Base-by-base conservation (phyloP, 2,797 vertebrate genomes). In the Melanotaenia parkinsoni region DNA sequence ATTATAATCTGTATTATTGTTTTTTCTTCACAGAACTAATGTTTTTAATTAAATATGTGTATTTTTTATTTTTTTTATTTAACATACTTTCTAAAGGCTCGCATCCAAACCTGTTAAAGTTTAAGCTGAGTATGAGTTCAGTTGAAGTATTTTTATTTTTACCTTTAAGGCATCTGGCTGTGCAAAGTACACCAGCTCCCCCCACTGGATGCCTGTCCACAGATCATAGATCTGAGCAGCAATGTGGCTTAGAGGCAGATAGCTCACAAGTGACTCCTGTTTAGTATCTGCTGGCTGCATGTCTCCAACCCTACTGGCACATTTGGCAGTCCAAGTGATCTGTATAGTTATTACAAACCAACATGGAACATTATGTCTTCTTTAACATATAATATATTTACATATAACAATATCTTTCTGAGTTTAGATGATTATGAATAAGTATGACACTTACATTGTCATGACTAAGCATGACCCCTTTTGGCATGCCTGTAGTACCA, bases 391-490 rank as follows among this genome's bases (percentile, higher is more conserved):
- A 47, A 7, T 20, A 20, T 47, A 3, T 47, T 18, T 16, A 47
- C 43, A 47, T 18, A 8, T 26, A 11, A 51, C n/a, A 24, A 26
- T 24, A 11, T 24, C 9, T n/a, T 8, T 9, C 20, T 20, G 45
- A 8, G 20, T 47, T 47, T 18, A 47, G 18, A 47, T 3, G 45
- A n/a, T 47, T 47, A 6, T 47, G 20, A 47, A 47, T n/a, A 47
- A n/a, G 20, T 47, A 13, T 14, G 26, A 56, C 53, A 26, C 73
- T 47, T 94, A 97, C 96, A 13, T 97, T 97, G 87, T 97, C 96
- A 33, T 97, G 96, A 70, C 96, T 97, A 84, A 97, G 91, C 96
- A 97, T 97, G 65, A 95, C 96, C 73, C 96, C 96, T 89, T 97
- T 97, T 0, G 96, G 95, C 59, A 74, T 89, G 67, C 96, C 96